These are phyloP conservation scores for Callyntrura sp. DNA, from an alignment of 2,888 invertebrate genomes.

Conservation along the genomic window DNA sequence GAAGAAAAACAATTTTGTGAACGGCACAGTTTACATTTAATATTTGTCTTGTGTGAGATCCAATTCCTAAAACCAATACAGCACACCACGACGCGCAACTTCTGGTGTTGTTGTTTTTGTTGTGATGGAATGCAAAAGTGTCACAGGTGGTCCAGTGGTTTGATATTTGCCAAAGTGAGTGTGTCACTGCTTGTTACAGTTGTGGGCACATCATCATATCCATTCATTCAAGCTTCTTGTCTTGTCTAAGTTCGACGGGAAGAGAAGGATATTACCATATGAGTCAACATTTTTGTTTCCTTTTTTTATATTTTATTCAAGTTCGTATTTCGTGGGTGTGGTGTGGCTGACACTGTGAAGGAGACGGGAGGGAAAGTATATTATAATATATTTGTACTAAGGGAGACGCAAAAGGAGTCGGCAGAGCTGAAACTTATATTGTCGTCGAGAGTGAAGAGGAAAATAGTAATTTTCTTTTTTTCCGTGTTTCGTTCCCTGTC, in stretches of 20 bases:
- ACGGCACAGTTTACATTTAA: neutral
- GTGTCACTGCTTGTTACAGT: slow-evolving; percentile 47
- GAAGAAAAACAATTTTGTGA: too few species aligned
- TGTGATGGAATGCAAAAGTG: slow-evolving; percentile 39
- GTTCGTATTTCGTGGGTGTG: slow-evolving; percentile 23
- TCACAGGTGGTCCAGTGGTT: slow-evolving; percentile 52
- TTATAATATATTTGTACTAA: too few species aligned
- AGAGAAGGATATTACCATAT: slow-evolving; percentile 14
- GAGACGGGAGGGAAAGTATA: neutral
- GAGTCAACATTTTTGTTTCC: neutral
- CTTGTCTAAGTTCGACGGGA: neutral
- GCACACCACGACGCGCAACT: neutral
- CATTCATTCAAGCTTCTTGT: slow-evolving; percentile 14
- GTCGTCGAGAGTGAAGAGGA: neutral
- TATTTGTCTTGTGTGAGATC: neutral
- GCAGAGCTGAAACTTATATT: neutral
- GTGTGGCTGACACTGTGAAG: neutral
- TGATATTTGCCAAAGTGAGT: slow-evolving; percentile 27
- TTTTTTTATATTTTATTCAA: neutral
- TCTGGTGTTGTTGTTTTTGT: slow-evolving; percentile 5
- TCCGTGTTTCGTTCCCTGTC: neutral
- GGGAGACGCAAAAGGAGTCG: neutral
- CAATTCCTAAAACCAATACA: neutral
- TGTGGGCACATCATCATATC: slow-evolving; percentile 36
- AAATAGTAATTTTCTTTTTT: slow-evolving; percentile 14